Evolutionary conservation across 2,888 invertebrate species (phyloP).

Genomic region (Oligia latruncula): DNA sequence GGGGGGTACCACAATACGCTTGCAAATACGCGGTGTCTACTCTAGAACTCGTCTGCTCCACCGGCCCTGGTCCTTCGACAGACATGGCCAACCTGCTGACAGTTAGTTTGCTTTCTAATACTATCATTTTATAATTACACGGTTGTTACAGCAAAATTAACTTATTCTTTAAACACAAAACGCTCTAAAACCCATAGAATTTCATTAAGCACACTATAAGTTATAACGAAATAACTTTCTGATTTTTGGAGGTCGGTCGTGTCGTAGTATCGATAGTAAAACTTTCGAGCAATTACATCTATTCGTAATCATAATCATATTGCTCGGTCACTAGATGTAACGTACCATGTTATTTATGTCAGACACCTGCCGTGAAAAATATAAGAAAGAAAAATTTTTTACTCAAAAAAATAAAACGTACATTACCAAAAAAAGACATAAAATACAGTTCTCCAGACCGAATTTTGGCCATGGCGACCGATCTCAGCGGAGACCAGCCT

Average conservation of each 20-base stretch:
- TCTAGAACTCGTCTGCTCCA: background rate
- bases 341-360: constrained; percentile 3
- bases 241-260: constrained; percentile 57
- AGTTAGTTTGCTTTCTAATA: background rate
- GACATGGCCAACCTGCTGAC: background rate
- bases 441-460: background rate
- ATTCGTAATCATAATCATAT: constrained; percentile 24
- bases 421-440: background rate
- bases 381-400: background rate
- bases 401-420: background rate
- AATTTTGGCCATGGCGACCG: no score
- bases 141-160: background rate
- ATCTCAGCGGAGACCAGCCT: no score
- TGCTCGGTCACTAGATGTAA: constrained; percentile 2
- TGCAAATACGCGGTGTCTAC: background rate
- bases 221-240: constrained; percentile 57
- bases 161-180: constrained; percentile 9
- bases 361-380: background rate
- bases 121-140: constrained; percentile 14
- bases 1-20: background rate
- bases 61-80: background rate
- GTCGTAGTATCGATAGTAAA: constrained; percentile 30
- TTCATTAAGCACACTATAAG: constrained; percentile 41
- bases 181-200: constrained; percentile 38
- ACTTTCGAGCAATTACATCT: constrained; percentile 48